Evolutionary conservation across 37 sponge, comb jelly and placozoan genomes (phyloP).

Genomic region (Agelas oroides): DNA sequence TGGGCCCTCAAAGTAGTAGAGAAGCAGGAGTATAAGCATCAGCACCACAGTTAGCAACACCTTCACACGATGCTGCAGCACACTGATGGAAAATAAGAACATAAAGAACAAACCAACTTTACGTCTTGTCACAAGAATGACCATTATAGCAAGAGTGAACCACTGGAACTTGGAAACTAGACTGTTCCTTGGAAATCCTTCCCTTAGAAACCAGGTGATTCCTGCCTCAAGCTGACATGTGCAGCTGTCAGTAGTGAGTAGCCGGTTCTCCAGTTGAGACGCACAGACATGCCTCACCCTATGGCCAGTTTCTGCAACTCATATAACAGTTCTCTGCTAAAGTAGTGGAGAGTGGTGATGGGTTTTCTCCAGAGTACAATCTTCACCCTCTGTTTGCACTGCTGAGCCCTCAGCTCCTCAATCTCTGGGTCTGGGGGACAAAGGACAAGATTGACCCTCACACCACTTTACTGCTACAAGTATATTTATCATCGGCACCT

Average conservation of each 20-base stretch:
- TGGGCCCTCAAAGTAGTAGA: conserved; percentile 74
- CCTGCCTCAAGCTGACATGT: too few species aligned
- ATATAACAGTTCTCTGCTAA: conserved; percentile 65
- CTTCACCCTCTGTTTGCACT: conserved; percentile 51
- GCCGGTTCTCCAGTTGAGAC: too few species aligned
- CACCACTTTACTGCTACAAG: background rate
- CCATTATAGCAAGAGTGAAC: too few species aligned
- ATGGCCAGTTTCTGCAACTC: conserved; percentile 44
- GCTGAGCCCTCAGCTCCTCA: conserved; percentile 33
- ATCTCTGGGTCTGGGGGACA: conserved; percentile 12
- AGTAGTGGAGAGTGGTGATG: conserved; percentile 78
- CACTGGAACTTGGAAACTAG: too few species aligned
- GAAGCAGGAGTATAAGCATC: conserved; percentile 17
- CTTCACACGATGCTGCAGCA: conserved; percentile 67
- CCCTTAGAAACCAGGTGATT: too few species aligned
- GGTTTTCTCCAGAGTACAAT: conserved; percentile 94
- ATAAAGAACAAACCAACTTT: too few species aligned
- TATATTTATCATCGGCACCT: too few species aligned
- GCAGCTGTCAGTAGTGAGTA: too few species aligned
- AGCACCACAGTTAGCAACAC: conserved; percentile 22
- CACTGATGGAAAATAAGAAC: conserved; percentile 21
- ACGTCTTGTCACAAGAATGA: background rate
- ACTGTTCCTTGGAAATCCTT: too few species aligned
- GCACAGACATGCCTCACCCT: conserved; percentile 38
- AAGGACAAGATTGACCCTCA: background rate